Percentiles rank a stretch among this genome's conserved stretches.
Conservation (phyloP, 2,888 invertebrate genomes). For the Acanthosepion pharaonis region DNA sequence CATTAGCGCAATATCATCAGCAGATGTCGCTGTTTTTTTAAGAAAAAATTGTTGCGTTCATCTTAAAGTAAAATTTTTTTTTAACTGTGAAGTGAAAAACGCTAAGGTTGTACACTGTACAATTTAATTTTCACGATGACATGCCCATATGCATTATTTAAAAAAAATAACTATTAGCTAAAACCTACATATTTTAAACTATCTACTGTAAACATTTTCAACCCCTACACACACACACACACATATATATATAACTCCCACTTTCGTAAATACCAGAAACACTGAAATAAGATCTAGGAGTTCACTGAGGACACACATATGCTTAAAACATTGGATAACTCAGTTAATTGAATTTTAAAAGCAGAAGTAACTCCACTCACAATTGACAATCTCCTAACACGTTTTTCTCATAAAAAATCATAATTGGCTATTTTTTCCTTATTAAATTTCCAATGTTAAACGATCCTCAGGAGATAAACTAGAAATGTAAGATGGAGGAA, state of each 20-base stretch:
- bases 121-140: no score
- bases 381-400: not conserved
- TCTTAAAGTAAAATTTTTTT: no score
- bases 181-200: no score
- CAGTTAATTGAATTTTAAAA: not conserved
- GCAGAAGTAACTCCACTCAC: not conserved
- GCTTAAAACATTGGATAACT: not conserved
- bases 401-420: not conserved
- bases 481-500: not conserved
- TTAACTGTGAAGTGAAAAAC: no score
- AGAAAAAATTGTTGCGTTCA: no score
- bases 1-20: no score
- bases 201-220: no score
- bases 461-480: not conserved
- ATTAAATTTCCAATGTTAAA: not conserved
- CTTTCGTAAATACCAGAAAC: not conserved
- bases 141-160: no score
- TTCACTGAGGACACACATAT: not conserved
- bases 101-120: no score
- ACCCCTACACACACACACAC: no score
- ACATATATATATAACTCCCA: not conserved
- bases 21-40: no score
- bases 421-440: not conserved
- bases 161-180: no score
- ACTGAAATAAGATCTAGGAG: not conserved